phyloP scores from a whole-genome alignment of 2,888 invertebrate genomes.

The Drosophila prostipennis region DNA sequence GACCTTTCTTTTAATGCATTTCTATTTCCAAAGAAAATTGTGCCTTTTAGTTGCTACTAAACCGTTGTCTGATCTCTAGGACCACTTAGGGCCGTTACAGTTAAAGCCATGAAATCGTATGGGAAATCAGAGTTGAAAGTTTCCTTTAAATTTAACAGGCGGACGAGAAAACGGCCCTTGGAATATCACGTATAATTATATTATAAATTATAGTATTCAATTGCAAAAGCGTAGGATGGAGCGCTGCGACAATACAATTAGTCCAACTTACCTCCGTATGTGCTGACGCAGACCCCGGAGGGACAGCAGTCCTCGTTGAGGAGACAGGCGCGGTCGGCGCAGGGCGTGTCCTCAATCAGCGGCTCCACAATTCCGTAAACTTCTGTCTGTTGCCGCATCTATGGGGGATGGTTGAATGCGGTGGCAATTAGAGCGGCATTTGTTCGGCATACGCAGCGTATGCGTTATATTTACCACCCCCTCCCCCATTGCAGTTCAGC shows the following conservation, averaged over 20 bases:
- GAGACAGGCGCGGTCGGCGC: conserved; percentile 90
- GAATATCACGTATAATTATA: not conserved
- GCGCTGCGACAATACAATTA: conserved; percentile 1
- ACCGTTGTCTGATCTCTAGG: too few species aligned
- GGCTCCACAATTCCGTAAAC: conserved; percentile 84
- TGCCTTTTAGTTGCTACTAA: too few species aligned
- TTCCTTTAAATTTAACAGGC: too few species aligned
- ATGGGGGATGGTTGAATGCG: conserved; percentile 10
- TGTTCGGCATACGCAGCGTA: conserved; percentile 24
- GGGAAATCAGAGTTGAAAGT: too few species aligned
- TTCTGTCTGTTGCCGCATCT: conserved; percentile 64
- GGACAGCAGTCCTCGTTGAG: conserved; percentile 94
- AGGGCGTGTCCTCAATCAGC: conserved; percentile 88
- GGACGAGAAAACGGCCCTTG: too few species aligned
- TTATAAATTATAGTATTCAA: not conserved
- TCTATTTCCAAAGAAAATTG: too few species aligned
- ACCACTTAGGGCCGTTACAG: too few species aligned
- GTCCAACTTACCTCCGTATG: conserved; percentile 84
- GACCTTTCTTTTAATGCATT: too few species aligned
- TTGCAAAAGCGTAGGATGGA: not conserved
- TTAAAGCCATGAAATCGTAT: too few species aligned
- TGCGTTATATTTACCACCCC: conserved; percentile 32
- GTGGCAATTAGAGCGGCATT: conserved; percentile 44
- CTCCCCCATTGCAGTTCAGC: not conserved
- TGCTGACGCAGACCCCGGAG: conserved; percentile 88